phyloP scores from a whole-genome alignment of 2,113 vertebrate species.

The Bagarius yarrelli region DNA sequence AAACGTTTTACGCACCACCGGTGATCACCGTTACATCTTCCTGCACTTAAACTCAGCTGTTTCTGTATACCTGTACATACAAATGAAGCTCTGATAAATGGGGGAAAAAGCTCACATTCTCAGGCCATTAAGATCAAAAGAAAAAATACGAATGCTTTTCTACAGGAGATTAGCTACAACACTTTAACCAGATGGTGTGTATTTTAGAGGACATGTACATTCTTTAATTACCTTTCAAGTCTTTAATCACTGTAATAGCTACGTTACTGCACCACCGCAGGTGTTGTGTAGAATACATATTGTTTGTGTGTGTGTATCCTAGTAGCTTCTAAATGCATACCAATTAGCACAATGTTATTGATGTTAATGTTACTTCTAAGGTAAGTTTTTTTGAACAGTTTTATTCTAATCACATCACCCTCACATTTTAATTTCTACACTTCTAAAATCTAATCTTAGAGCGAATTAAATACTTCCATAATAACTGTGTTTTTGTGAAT shows the following conservation, averaged over 20 bases:
- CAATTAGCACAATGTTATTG: neutral
- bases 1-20: too few species aligned
- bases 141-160: conserved; percentile 54
- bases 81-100: conserved; percentile 40
- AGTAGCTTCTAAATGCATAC: neutral
- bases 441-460: neutral
- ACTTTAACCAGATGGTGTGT: conserved; percentile 53
- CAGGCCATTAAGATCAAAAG: conserved; percentile 53
- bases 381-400: too few species aligned
- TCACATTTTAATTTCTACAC: neutral
- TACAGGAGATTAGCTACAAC: conserved; percentile 56
- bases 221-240: conserved; percentile 39
- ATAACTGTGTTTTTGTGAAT: neutral
- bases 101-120: conserved; percentile 34
- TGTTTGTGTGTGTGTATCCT: conserved; percentile 1
- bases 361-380: neutral
- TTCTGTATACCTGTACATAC: conserved; percentile 18
- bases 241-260: conserved; percentile 41
- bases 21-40: neutral
- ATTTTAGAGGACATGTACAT: conserved; percentile 51
- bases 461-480: neutral
- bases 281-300: conserved; percentile 16
- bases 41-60: conserved; percentile 38
- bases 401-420: neutral
- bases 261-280: conserved; percentile 23